Base-by-base conservation (phyloP, 2,888 invertebrate genomes). In the Opisthograptis luteolata region DNA sequence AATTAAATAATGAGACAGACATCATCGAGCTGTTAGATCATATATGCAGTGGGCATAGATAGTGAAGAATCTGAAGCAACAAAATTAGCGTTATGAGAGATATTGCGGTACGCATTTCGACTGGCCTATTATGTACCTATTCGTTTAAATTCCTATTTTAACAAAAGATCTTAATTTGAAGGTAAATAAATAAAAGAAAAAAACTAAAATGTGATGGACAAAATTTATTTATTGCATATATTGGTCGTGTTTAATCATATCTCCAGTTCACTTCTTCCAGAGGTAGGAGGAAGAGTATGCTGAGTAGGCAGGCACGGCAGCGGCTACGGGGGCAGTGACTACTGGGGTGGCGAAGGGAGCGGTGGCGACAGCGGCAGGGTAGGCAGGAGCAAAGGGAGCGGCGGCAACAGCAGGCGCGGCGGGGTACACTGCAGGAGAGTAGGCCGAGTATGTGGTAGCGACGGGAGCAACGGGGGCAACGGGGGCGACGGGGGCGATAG, bases 201-300 rank as follows among this genome's bases (percentile, higher is more conserved):
- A 8, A 37, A 44, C 28, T 20, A 12, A 44, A 10, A 8, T 36
- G 20, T 36, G 15, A 34, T 8, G 14, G n/a, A 44, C 14, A 17
- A 15, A 10, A 19, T 45, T 31, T 45, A 45, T 44, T 44, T 44
- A n/a, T n/a, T n/a, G n/a, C n/a, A n/a, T n/a, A n/a, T n/a, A n/a
- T n/a, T n/a, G n/a, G n/a, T n/a, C n/a, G n/a, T n/a, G n/a, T n/a
- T n/a, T n/a, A n/a, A n/a, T n/a, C n/a, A n/a, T n/a, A n/a, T n/a
- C n/a, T n/a, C n/a, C n/a, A 9, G 27, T 13, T 45, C n/a, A 45
- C 44, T 58, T 55, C 41, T 58, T 58, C 31, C 39, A 41, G 22
- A 45, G n/a, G 32, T 47, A 41, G 15, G 41, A 19, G 12, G 22
- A 15, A 5, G 49, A 15, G 40, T 49, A 50, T 10, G 10, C 34